A percentile compares a stretch with the other conserved stretches of the same genome.
phyloP scores from a whole-genome alignment of 2,797 vertebrate genomes.

The Argyrosomus regius region DNA sequence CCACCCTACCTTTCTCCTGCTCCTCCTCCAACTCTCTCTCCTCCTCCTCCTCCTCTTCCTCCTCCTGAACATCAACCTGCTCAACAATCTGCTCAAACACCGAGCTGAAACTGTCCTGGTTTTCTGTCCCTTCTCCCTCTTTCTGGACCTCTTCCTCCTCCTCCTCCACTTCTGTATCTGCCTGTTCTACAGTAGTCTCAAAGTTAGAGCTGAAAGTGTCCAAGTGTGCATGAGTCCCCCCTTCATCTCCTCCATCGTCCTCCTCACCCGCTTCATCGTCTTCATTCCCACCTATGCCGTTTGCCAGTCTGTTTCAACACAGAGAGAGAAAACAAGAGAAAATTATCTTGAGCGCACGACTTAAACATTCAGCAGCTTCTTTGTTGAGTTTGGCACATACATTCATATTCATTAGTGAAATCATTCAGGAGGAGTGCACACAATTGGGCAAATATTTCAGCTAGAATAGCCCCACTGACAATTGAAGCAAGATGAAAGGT shows the following conservation, averaged over 20 bases:
- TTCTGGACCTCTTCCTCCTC: slow-evolving; percentile 74
- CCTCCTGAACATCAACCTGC: slow-evolving; percentile 80
- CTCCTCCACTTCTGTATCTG: slow-evolving; percentile 84
- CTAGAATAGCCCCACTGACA: slow-evolving; percentile 47
- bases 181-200: slow-evolving; percentile 85
- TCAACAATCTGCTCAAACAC: slow-evolving; percentile 95
- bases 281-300: slow-evolving; percentile 79
- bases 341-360: slow-evolving; percentile 27
- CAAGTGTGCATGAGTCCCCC: slow-evolving; percentile 65
- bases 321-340: slow-evolving; percentile 31
- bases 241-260: slow-evolving; percentile 60
- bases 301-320: slow-evolving; percentile 75
- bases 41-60: slow-evolving; percentile 82
- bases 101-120: slow-evolving; percentile 94
- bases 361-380: slow-evolving; percentile 6
- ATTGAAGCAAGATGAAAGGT: slow-evolving; percentile 57
- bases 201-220: slow-evolving; percentile 88
- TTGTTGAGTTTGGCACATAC: slow-evolving; percentile 9
- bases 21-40: slow-evolving; percentile 76
- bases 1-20: slow-evolving; percentile 83
- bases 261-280: slow-evolving; percentile 73
- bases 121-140: slow-evolving; percentile 68
- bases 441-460: slow-evolving; percentile 43
- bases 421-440: slow-evolving; percentile 25
- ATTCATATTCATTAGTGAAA: slow-evolving; percentile 48